A percentile compares a stretch with the other conserved stretches of the same genome.
Evolutionary conservation across 2,113 vertebrate species (phyloP).

Genomic region (rabbit (Oryctolagus cuniculus)): mOryCun1.1 NC_091432.1:99130501-99131000

Average conservation of each 20-base stretch:
- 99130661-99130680: too few species aligned
- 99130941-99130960: background rate
- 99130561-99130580: background rate
- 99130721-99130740: too few species aligned
- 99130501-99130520: background rate
- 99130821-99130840: background rate
- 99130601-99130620: background rate
- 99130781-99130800: too few species aligned
- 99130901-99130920: background rate
- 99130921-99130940: background rate
- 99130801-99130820: too few species aligned
- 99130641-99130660: background rate
- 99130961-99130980: background rate
- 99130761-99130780: too few species aligned
- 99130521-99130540: background rate
- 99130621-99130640: background rate
- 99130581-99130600: background rate
- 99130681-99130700: too few species aligned
- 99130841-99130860: background rate
- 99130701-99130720: too few species aligned
- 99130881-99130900: background rate
- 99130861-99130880: background rate
- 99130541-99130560: background rate
- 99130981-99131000: background rate
- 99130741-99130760: too few species aligned